Base-by-base conservation (phyloP, 1,140 invertebrate genomes). In the Diabrotica undecimpunctata region DNA sequence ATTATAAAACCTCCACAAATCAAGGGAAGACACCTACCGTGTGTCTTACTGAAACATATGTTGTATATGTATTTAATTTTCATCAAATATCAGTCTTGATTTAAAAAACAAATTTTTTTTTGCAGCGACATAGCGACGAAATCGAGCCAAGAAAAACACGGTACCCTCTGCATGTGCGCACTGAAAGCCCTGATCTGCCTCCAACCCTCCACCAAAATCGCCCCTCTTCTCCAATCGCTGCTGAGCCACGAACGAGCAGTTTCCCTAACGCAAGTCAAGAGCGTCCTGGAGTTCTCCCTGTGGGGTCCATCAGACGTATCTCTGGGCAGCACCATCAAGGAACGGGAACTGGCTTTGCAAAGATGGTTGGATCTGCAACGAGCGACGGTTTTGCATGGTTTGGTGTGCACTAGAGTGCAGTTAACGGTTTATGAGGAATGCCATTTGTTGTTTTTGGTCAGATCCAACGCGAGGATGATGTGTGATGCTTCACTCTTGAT, bases 281-380 rank as follows among this genome's bases (percentile, higher is more conserved):
- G 90, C 0, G 83, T 94, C 0, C 75, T 94, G 36, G 92, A 94
- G 74, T 92, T 91, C 72, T 90, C 90, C 65, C 79, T 95, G 3
- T 95, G 92, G 91, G 92, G 92, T 5, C 92, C 92, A 0, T 84
- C 89, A 9, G 90, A 92, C 72, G 86, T 89, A 0, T 84, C 85
- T 0, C 80, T 90, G 9, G 85, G 86, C 0, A 84, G 84, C 6
- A 85, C 85, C 0, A 81, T 83, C 0, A 83, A 85, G 36, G 90
- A 91, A 65, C 82, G 88, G 5, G 89, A 91, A 68, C 72, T 87
- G 11, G 87, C 87, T 0, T 74, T 93, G 3, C 90, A 93, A 71
- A 83, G 90, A 52, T 94, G 92, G 92, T 75, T 94, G 50, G 92
- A 94, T 74, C 79, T 94, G 9, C 91, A 93, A 75, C 81, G 92